Evolutionary conservation across 2,113 vertebrate genomes (phyloP).

Genomic region (Peucedramus taeniatus): DNA sequence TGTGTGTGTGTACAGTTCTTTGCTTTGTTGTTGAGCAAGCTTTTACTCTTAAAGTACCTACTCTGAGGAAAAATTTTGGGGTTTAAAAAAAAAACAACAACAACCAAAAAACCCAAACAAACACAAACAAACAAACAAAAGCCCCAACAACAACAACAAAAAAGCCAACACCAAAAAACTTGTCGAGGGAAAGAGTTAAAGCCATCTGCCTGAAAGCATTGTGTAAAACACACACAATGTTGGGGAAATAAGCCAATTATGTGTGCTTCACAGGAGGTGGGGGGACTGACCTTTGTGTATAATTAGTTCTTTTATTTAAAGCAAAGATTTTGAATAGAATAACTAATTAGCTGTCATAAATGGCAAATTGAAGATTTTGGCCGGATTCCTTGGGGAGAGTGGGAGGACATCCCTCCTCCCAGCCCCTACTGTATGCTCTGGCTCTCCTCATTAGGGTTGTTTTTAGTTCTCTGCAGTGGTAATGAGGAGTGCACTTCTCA

Average conservation of each 20-base stretch:
- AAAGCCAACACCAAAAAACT: neutral
- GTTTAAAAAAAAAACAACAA: neutral
- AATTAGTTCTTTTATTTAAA: constrained; percentile 95
- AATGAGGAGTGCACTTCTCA: constrained; percentile 81
- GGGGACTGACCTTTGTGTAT: constrained; percentile 87
- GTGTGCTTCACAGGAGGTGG: constrained; percentile 79
- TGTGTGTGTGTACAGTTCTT: neutral
- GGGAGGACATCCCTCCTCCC: constrained; percentile 69
- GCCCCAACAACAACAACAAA: neutral
- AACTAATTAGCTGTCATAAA: constrained; percentile 94
- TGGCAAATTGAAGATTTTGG: constrained; percentile 90
- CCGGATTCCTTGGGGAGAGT: constrained; percentile 76
- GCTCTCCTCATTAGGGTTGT: constrained; percentile 85
- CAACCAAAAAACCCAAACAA: neutral
- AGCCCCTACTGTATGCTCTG: constrained; percentile 16
- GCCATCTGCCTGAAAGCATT: constrained; percentile 74
- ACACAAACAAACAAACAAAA: neutral
- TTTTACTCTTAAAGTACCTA: neutral
- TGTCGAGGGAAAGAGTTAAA: constrained; percentile 72
- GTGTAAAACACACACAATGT: constrained; percentile 79
- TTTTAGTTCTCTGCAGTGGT: constrained; percentile 79
- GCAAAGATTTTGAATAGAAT: constrained; percentile 90
- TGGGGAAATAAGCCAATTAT: constrained; percentile 85
- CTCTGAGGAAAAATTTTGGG: neutral
- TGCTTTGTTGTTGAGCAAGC: neutral